These are phyloP conservation scores for Bombus soroeensis DNA, from an alignment of 1,140 invertebrate genomes.

Conservation along the genomic window DNA sequence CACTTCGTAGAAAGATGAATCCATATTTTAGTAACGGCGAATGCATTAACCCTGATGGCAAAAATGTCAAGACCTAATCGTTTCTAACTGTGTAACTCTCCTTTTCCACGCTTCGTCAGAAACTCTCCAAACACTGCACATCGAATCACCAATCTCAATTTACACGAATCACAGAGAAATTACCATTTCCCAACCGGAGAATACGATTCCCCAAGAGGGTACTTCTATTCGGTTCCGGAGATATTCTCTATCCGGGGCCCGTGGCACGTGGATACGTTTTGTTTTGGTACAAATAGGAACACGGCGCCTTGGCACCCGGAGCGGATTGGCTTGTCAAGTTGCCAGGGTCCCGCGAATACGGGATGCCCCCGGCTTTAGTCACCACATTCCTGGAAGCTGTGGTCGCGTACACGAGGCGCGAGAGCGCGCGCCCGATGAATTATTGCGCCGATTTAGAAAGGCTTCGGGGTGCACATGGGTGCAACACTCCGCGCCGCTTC, in stretches of 20 bases:
- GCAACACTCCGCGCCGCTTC: constrained; percentile 32
- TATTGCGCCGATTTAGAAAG: constrained; percentile 76
- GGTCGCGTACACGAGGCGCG: constrained; percentile 47
- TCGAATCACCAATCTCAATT: not conserved
- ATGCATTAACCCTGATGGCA: no score
- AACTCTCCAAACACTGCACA: not conserved
- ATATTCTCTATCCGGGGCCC: constrained; percentile 36
- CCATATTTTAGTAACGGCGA: no score
- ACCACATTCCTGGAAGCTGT: constrained; percentile 76
- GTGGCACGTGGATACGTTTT: constrained; percentile 75
- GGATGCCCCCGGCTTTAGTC: constrained; percentile 75
- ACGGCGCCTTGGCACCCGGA: constrained; percentile 77
- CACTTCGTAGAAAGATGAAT: no score
- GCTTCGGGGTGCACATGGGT: constrained; percentile 4
- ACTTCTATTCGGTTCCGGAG: constrained; percentile 8
- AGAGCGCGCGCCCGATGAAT: constrained; percentile 71
- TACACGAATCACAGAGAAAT: not conserved
- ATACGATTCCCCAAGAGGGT: not conserved
- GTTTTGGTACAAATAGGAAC: constrained; percentile 80
- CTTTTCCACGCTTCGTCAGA: not conserved
- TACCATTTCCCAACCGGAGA: not conserved
- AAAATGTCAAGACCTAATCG: no score
- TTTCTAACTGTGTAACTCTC: no score
- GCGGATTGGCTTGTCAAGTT: constrained; percentile 79
- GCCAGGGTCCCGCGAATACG: constrained; percentile 71